Evolutionary conservation across 2,888 invertebrate genomes (phyloP), one percentile per base, ranked within the genome.

Genomic region (Plebejus melissa): DNA sequence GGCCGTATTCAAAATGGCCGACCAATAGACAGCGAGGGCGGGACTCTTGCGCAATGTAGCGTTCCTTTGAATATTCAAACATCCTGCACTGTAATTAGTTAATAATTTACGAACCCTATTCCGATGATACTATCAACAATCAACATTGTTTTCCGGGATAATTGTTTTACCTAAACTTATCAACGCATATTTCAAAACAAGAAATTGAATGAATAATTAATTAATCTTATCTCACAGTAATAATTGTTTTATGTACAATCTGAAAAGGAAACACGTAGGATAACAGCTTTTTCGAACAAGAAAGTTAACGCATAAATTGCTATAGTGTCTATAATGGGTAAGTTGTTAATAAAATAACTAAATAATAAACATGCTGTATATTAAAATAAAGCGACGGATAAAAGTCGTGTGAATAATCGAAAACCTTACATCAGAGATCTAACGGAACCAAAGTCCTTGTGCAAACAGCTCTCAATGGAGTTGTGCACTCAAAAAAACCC

Each of bases 1-100:
- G 92, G 92, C 82, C 82, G 84, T 84, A 85, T 85, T 83, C 81
- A 87, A 88, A 87, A 85, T 86, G 87, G 85, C 81, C 82, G 82
- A 78, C 93, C 93, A 93, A 93, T 93, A 82, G 83, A 82, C 84
- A 84, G 41, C 79, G 85, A 85, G 90, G 92, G 92, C 92, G 93
- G 88, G 83, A 83, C 91, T 88, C 91, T 81, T 82, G 91, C 93
- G 93, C 93, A 92, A 81, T 85, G 84, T 87, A 86, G 85, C 84
- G 80, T 80, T 80, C 81, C 83, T 82, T 87, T 90, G 89, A 90
- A 91, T 91, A 90, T 90, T 88, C 88, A 88, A 74, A 71, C 71
- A 28, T 71, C 71, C 71, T 71, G 46, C 71, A 71, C 71, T 28
- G 46, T 46, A 54, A 72, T 72, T 72, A 71, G 71, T 71, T 71